Evolutionary conservation across 2,888 invertebrate species (phyloP), one percentile per base, ranked within the genome.

Genomic region (Ichneumon xanthorius): DNA sequence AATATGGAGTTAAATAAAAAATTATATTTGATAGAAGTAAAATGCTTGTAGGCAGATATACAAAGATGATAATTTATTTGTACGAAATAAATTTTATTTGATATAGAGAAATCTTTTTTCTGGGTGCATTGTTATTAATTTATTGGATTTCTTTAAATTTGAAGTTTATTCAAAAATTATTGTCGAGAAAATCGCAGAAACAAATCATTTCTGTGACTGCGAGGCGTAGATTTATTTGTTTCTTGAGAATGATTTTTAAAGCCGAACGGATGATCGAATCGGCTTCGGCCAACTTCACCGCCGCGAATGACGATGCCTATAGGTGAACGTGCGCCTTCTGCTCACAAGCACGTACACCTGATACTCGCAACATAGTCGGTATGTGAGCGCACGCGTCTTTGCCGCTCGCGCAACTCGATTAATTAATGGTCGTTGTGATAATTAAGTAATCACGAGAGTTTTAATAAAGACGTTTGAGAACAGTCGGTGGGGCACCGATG

Each of bases 351-450:
- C 58, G 40, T 33, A 33, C 55, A 0, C 33, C 6, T 40, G 22
- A 26, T 30, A 37, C 67, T 61, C 61, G 45, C 22, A 19, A 65
- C 70, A 33, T 71, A 53, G 48, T 53, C 14, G 16, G 22, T 37
- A 22, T 19, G 45, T 40, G 45, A 19, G 40, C 30, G 61, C 81
- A 73, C 72, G 63, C 19, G 37, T 45, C 45, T 83, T 72, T 50
- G 65, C 67, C 67, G 68, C 73, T 78, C 55, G 58, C 55, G 73
- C 50, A 70, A 48, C 71, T 19, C 78, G 80, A 88, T 88, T 88
- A 89, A 86, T 89, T 87, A 88, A 81, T 86, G 80, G 82, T 80
- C 71, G 82, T 72, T 70, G n/a, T 50, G 48, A 68, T 82, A 82
- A 86, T 86, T 84, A 80, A 84, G 84, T 80, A 84, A 86, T 80